phyloP scores from a whole-genome alignment of 1,140 invertebrate genomes.

The Diprion similis region DNA sequence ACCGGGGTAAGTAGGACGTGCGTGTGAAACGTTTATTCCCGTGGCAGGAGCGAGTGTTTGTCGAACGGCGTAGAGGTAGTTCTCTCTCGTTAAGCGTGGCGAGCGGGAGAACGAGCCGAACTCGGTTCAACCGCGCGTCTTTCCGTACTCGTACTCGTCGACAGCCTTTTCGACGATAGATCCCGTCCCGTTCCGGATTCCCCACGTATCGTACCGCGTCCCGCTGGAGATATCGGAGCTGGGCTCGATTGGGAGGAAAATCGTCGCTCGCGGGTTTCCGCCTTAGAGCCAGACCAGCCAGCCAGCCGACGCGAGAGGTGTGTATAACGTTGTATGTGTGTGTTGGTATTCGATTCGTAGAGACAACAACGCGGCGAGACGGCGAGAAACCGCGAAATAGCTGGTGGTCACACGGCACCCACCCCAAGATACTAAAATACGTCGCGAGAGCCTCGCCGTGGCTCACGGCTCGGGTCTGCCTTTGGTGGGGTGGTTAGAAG shows the following conservation, averaged over 20 bases:
- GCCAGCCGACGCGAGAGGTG: background rate
- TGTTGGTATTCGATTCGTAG: background rate
- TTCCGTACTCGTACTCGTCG: background rate
- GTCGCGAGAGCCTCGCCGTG: conserved; percentile 58
- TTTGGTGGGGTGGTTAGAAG: conserved; percentile 62
- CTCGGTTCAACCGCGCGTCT: background rate
- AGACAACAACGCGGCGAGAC: background rate
- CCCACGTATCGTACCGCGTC: no score
- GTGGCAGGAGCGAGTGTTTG: background rate
- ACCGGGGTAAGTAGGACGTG: conserved; percentile 28
- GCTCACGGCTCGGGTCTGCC: conserved; percentile 51
- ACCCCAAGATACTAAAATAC: conserved; percentile 62
- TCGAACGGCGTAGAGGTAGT: background rate
- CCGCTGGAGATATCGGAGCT: background rate
- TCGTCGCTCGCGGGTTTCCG: background rate
- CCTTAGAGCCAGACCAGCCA: background rate
- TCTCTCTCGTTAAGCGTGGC: conserved; percentile 14
- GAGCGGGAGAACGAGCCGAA: conserved; percentile 14
- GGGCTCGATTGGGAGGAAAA: background rate
- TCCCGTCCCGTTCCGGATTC: background rate
- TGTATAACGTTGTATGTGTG: background rate
- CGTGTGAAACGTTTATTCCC: conserved; percentile 13
- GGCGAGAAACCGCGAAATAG: conserved; percentile 41
- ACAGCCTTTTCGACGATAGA: conserved; percentile 15
- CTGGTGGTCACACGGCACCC: conserved; percentile 55